A percentile compares a stretch with the other conserved stretches of the same genome.
Conservation (phyloP, 2,113 vertebrate genomes). For the Thunnus maccoyii region DNA sequence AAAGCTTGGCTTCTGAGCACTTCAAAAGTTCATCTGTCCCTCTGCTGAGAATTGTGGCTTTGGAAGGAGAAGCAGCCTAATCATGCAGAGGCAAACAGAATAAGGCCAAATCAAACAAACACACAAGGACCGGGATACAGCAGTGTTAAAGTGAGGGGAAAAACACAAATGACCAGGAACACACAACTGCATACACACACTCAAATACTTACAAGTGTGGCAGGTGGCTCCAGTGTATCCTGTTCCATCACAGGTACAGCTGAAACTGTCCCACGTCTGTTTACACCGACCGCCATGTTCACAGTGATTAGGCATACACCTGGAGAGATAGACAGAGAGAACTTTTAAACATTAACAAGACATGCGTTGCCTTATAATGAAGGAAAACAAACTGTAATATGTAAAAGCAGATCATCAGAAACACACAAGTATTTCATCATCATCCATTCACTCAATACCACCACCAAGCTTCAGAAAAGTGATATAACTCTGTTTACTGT, state of each 20-base stretch:
- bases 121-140: conserved; percentile 1
- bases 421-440: not conserved
- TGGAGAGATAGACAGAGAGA: conserved; percentile 67
- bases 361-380: not conserved
- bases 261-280: conserved; percentile 97
- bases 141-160: not conserved
- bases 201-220: conserved; percentile 91
- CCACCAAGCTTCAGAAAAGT: not conserved
- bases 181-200: not conserved
- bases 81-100: conserved; percentile 56
- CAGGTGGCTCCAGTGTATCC: conserved; percentile 97
- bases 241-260: conserved; percentile 93
- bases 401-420: too few species aligned
- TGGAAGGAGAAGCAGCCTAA: conserved; percentile 50
- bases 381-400: too few species aligned
- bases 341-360: not conserved
- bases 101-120: conserved; percentile 25
- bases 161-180: not conserved
- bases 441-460: not conserved
- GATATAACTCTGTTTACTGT: not conserved
- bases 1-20: conserved; percentile 48
- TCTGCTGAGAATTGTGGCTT: conserved; percentile 51
- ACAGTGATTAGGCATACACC: conserved; percentile 98
- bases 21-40: conserved; percentile 71
- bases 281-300: conserved; percentile 95